Base-by-base conservation (phyloP, 2,888 invertebrate genomes). In the Operophtera brumata region DNA sequence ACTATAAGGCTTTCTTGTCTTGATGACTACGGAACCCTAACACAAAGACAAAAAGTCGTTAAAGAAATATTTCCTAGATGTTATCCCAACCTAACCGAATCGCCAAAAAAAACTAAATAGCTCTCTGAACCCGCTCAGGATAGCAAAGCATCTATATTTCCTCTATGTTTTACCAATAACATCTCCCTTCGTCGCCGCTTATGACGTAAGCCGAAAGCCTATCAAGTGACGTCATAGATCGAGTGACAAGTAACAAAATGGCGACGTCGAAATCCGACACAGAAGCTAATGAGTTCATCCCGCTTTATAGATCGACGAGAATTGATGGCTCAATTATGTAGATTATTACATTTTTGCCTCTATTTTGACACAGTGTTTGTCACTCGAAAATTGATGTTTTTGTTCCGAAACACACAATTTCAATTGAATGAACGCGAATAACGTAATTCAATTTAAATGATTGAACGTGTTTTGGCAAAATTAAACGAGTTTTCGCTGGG, bases 261-360 rank as follows among this genome's bases (percentile, higher is more conserved):
- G 55, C 56, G 45, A n/a, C 55, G 55, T 56, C 49, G 60, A 59
- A 57, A 62, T 54, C 35, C 51, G 60, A 55, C 56, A 52, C 61
- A 56, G 58, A 56, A 55, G 59, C 44, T 64, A 62, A 67, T 61
- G 63, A 64, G 62, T 57, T 57, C 57, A 58, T 62, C 53, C 48
- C 51, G 43, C 47, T 57, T 56, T 55, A 61, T 59, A 54, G 61
- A 57, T 64, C 58, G 46, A 61, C 55, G 55, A 35, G 45, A 58
- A 63, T 57, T 61, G 57, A 64, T 61, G 57, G 46, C 57, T 49
- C 54, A 62, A 62, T 65, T 55, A 50, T 41, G 57, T 41, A 54
- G 53, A 46, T 61, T 55, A 61, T 60, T 62, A 59, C 54, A 62
- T 57, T 54, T 56, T 64, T 59, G 52, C 43, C 51, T 47, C 30